These are phyloP conservation scores for Cheumatopsyche charites DNA, from an alignment of 1,140 invertebrate species.

Conservation along the genomic window DNA sequence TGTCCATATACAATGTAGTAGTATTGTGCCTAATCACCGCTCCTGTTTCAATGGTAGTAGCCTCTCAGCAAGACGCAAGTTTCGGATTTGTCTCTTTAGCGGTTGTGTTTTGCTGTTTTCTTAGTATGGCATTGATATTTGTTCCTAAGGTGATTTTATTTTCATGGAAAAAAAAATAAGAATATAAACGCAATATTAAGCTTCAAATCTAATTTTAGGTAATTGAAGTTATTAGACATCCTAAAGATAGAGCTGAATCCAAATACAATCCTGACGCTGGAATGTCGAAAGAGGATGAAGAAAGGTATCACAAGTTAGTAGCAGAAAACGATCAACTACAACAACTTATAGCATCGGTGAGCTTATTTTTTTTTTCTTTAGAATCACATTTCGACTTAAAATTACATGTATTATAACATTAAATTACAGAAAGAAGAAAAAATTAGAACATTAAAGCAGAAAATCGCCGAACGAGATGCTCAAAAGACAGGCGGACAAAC, in stretches of 20 bases:
- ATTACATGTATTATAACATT: too few species aligned
- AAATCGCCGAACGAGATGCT: conserved; percentile 76
- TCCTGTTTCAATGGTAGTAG: conserved; percentile 95
- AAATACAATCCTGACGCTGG: conserved; percentile 86
- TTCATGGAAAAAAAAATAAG: background rate
- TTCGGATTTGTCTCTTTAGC: conserved; percentile 96
- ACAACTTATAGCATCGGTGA: conserved; percentile 89
- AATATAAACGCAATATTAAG: background rate
- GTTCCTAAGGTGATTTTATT: conserved; percentile 83
- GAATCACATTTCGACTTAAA: too few species aligned
- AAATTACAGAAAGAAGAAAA: conserved; percentile 87
- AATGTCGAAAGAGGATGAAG: conserved; percentile 93
- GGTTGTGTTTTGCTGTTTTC: conserved; percentile 95
- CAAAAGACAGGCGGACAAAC: conserved; percentile 51
- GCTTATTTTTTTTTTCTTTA: conserved; percentile 12
- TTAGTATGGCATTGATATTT: conserved; percentile 97
- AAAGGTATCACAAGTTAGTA: conserved; percentile 90
- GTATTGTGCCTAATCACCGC: conserved; percentile 96
- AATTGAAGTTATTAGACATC: conserved; percentile 83
- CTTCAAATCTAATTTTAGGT: conserved; percentile 62
- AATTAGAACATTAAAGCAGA: conserved; percentile 78
- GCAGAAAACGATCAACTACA: conserved; percentile 96
- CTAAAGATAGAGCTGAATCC: conserved; percentile 81
- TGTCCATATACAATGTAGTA: conserved; percentile 99
- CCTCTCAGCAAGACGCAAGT: conserved; percentile 94